Base-by-base conservation (phyloP, 2,888 invertebrate genomes). In the Himalopsyche japonica region DNA sequence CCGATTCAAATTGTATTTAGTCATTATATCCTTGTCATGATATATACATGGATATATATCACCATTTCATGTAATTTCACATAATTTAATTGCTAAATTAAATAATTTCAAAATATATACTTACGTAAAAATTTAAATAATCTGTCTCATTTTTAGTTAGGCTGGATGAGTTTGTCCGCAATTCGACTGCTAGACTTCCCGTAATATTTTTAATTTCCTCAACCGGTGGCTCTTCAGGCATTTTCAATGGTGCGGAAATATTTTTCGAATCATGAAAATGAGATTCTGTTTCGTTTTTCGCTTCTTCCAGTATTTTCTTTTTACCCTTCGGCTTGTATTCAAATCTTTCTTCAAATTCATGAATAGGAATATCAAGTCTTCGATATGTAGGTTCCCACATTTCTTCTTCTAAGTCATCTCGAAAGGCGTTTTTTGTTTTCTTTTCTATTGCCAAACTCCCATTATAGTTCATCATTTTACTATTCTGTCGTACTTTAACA, bases 331-430 rank as follows among this genome's bases (percentile, higher is more conserved):
- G 89, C 88, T 91, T 93, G 3, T 92, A 88, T 88, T 94, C 93
- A 87, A 94, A 94, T 87, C 89, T 92, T 57, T 92, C 93, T 89
- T 94, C 93, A 83, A 94, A 94, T 84, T 94, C 94, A 85, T 94
- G 94, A 86, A 93, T 92, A 0, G 94, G 94, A 84, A 92, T 89
- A 70, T 86, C 86, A 30, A 87, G 49, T 20, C 82, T 84, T 80
- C 84, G 86, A 27, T 82, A 86, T 6, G 83, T 82, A 8, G 86
- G 83, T 34, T 86, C 84, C 84, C 84, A 86, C 76, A 82, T 86
- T 34, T 85, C 87, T 70, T 86, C 84, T 57, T 87, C 87, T 10
- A 87, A 4, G n/a, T 87, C 86, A 18, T 87, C 86, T 80, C 87
- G 81, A 80, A 87, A 86, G 7, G 82, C 86, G 15, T 84, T 86